phyloP scores from a whole-genome alignment of 2,113 vertebrate genomes.

The Falcunculus frontatus region DNA sequence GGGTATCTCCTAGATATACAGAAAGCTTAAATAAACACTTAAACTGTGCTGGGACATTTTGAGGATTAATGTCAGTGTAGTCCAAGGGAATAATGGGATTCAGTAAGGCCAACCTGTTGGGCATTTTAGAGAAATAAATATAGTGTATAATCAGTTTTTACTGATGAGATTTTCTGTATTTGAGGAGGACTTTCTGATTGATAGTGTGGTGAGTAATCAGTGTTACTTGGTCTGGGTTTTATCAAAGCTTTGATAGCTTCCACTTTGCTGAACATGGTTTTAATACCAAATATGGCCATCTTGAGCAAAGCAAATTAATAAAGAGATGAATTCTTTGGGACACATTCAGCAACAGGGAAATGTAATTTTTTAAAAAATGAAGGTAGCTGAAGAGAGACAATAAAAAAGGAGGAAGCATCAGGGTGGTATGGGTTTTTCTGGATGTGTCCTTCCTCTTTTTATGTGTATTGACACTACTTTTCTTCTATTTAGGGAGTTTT shows the following conservation, averaged over 20 bases:
- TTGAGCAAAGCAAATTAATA: neutral
- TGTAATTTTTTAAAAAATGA: neutral
- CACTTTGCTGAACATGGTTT: neutral
- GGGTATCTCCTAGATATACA: neutral
- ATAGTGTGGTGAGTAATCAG: neutral
- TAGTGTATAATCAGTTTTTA: neutral
- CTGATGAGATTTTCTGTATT: neutral
- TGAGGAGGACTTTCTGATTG: neutral
- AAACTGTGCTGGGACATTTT: neutral
- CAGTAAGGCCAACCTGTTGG: neutral
- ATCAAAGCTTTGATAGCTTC: neutral
- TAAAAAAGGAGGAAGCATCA: neutral
- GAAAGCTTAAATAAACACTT: neutral
- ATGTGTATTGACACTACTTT: neutral
- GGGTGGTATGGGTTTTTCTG: neutral
- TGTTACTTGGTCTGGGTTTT: neutral
- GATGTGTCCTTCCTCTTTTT: neutral
- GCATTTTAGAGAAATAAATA: neutral
- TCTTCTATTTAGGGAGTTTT: neutral
- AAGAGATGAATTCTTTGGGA: neutral
- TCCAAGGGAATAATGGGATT: neutral
- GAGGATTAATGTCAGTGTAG: neutral
- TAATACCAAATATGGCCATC: neutral
- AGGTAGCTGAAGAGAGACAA: neutral
- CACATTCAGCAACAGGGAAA: neutral